Evolutionary conservation across 2,888 invertebrate species (phyloP).

Genomic region (Bellardia bayeri): DNA sequence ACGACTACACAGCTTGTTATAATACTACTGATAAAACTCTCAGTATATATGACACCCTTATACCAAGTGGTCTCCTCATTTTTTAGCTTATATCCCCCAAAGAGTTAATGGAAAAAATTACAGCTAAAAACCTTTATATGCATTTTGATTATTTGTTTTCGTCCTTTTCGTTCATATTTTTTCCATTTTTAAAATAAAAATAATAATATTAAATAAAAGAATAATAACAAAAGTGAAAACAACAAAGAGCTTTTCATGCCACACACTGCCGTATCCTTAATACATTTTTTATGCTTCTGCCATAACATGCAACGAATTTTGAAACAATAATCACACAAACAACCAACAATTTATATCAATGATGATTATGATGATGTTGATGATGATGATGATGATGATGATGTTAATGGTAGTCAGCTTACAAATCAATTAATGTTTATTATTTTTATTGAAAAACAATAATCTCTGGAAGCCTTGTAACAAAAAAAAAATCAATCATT

Average conservation of each 20-base stretch:
- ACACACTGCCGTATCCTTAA: constrained; percentile 26
- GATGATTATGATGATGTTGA: not conserved
- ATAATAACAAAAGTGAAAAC: constrained; percentile 9
- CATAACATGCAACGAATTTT: constrained; percentile 23
- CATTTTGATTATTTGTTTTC: constrained; percentile 10
- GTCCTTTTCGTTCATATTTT: not conserved
- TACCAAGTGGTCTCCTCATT: not conserved
- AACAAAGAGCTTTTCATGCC: constrained; percentile 19
- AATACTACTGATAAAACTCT: no score
- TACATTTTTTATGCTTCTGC: constrained; percentile 23
- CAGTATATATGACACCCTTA: no score
- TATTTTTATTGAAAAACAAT: not conserved
- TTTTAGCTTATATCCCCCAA: not conserved
- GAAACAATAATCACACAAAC: not conserved
- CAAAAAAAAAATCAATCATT: not conserved
- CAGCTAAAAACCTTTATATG: not conserved
- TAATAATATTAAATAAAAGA: not conserved
- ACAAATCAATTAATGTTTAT: not conserved
- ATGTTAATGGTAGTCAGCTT: not conserved
- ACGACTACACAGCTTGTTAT: no score
- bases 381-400: not conserved
- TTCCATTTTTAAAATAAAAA: constrained; percentile 4
- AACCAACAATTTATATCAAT: not conserved
- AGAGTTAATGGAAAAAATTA: constrained; percentile 13
- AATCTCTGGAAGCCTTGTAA: not conserved